Evolutionary conservation across 2,888 invertebrate genomes (phyloP).

Genomic region (Aporophyla nigra): DNA sequence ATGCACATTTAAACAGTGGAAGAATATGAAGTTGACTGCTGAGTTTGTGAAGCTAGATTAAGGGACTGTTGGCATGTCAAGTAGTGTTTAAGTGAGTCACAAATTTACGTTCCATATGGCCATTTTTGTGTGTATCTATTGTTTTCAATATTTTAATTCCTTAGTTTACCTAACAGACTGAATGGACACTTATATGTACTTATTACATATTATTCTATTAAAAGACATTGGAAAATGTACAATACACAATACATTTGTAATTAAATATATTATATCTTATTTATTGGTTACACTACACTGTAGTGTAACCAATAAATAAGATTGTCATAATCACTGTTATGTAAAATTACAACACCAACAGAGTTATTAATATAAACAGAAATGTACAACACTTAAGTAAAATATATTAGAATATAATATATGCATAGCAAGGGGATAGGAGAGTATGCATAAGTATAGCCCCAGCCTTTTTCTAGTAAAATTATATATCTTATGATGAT

Average conservation of each 20-base stretch:
- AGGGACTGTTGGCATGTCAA: slow-evolving; percentile 33
- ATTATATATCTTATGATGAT: slow-evolving; percentile 31
- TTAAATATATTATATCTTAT: too few species aligned
- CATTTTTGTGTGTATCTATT: slow-evolving; percentile 50
- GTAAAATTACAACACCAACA: slow-evolving; percentile 16
- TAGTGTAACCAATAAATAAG: slow-evolving; percentile 13
- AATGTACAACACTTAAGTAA: slow-evolving; percentile 12
- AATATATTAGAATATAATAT: slow-evolving; percentile 9
- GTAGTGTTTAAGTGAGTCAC: slow-evolving; percentile 49
- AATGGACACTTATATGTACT: slow-evolving; percentile 40
- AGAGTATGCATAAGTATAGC: background rate
- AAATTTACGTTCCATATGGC: slow-evolving; percentile 59
- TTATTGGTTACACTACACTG: too few species aligned
- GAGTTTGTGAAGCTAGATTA: slow-evolving; percentile 19
- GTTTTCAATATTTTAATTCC: slow-evolving; percentile 24
- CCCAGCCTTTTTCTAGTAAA: slow-evolving; percentile 44
- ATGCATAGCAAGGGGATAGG: background rate
- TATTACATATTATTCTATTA: slow-evolving; percentile 19
- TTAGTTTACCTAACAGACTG: slow-evolving; percentile 41
- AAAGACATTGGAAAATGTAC: slow-evolving; percentile 16
- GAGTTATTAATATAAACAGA: background rate
- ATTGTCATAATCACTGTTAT: background rate
- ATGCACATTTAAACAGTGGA: slow-evolving; percentile 6
- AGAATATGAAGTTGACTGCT: slow-evolving; percentile 26
- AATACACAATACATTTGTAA: too few species aligned